These are phyloP conservation scores for Caradrina kadenii DNA, from an alignment of 2,888 invertebrate species.

Conservation along the genomic window DNA sequence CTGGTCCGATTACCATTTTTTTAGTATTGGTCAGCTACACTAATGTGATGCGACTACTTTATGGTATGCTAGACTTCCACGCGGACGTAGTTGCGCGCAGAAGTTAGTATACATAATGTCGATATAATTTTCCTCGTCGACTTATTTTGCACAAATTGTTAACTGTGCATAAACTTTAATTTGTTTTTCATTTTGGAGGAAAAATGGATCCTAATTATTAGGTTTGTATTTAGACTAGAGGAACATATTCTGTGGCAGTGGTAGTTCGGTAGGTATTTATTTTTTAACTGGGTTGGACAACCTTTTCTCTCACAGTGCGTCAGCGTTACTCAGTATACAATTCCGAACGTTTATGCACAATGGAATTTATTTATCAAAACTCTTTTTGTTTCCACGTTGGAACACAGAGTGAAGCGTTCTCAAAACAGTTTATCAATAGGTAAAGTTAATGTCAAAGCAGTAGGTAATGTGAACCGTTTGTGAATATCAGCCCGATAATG, in stretches of 20 bases:
- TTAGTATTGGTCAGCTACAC: no score
- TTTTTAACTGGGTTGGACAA: not conserved
- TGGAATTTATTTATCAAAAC: constrained; percentile 7
- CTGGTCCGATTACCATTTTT: no score
- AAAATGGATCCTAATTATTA: no score
- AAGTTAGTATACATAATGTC: not conserved
- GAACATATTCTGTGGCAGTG: not conserved
- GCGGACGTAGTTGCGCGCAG: no score
- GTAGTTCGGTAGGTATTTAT: not conserved
- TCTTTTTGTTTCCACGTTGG: constrained; percentile 57
- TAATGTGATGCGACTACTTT: no score
- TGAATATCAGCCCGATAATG: not conserved
- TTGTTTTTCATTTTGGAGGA: no score
- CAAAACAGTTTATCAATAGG: constrained; percentile 33
- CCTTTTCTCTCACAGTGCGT: not conserved
- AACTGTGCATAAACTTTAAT: no score
- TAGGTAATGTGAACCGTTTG: constrained; percentile 37
- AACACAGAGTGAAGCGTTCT: constrained; percentile 32
- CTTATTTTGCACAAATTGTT: not conserved
- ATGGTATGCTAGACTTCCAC: no score
- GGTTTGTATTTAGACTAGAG: not conserved
- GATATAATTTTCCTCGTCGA: constrained; percentile 13
- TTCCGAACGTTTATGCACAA: not conserved
- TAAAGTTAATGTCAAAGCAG: constrained; percentile 6
- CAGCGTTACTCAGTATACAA: not conserved